Evolutionary conservation across 1,140 invertebrate species (phyloP), one percentile per base, ranked within the genome.

Genomic region (Druon quercuslanigerum): DNA sequence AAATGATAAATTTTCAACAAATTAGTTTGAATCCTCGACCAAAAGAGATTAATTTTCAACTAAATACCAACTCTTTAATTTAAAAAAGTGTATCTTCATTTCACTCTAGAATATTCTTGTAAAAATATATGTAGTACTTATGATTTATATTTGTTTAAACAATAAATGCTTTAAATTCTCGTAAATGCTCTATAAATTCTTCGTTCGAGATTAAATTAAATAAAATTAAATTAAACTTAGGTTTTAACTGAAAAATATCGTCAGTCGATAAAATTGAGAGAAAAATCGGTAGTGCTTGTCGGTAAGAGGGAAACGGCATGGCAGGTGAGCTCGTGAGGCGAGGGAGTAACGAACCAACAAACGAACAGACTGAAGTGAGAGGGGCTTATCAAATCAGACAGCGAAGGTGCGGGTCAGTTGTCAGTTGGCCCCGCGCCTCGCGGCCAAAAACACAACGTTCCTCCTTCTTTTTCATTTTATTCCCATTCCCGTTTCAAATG

Each of bases 351-450:
- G 76, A 54, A 73, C 76, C 74, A 75, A 72, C 50, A 60, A 54
- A 73, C 76, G 72, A 75, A 72, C 50, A 60, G 52, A 54, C 40
- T 51, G 56, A 50, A 66, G 74, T 51, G 72, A 73, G 56, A 77
- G 80, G 80, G 73, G 75, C 77, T 81, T 81, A 81, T 81, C 80
- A 81, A 81, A 79, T 74, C 70, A 20, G 75, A 20, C 52, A 14
- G 66, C 14, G 25, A 52, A 57, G 50, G 54, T 54, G 52, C 51
- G 19, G 51, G 50, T 51, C 72, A 75, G 40, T 72, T 82, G 86
- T 86, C 87, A 78, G 70, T 73, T 56, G 75, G 83, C 73, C 77
- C 76, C 78, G 81, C 82, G 82, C 79, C 82, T 79, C 74, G 16
- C 71, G 66, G 75, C 75, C 71, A 71, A 77, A 77, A 76, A 57